Percentiles rank a stretch among this genome's conserved stretches.
phyloP scores from a whole-genome alignment of 2,797 vertebrate species.

The Helostoma temminkii region DNA sequence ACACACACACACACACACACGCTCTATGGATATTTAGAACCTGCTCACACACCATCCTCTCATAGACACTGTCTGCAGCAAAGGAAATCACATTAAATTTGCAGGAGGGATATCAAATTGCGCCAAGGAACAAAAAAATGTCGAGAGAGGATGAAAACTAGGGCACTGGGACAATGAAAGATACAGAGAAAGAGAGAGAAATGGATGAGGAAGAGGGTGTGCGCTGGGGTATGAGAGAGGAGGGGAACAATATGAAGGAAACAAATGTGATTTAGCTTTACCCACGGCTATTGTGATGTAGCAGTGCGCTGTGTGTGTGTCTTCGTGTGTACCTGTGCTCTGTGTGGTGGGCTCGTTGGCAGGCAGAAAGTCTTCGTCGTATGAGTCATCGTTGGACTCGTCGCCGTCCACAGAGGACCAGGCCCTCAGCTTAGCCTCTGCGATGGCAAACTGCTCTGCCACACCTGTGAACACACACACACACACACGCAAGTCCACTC shows the following conservation, averaged over 20 bases:
- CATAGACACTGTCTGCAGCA: slow-evolving; percentile 57
- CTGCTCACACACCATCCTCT: slow-evolving; percentile 56
- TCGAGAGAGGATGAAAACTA: slow-evolving; percentile 73
- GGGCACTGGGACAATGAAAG: slow-evolving; percentile 81
- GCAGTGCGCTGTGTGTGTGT: background rate
- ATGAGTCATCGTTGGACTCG: slow-evolving; percentile 96
- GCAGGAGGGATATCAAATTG: slow-evolving; percentile 85
- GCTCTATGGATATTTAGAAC: slow-evolving; percentile 61
- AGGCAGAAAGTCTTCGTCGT: slow-evolving; percentile 92
- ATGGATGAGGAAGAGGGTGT: slow-evolving; percentile 20
- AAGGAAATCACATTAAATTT: slow-evolving; percentile 84
- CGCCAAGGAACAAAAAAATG: slow-evolving; percentile 68
- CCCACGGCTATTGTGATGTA: background rate
- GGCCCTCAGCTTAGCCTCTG: slow-evolving; percentile 96
- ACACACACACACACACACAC: slow-evolving; percentile 26
- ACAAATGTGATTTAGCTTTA: slow-evolving; percentile 32
- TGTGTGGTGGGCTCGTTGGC: slow-evolving; percentile 86
- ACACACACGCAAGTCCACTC: slow-evolving; percentile 12
- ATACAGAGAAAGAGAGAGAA: slow-evolving; percentile 21
- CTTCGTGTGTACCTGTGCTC: slow-evolving; percentile 81
- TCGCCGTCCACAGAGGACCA: slow-evolving; percentile 98
- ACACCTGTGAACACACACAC: slow-evolving; percentile 84
- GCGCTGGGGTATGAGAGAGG: slow-evolving; percentile 14
- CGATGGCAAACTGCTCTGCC: slow-evolving; percentile 97
- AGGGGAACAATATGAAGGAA: slow-evolving; percentile 17